Base-by-base conservation (phyloP, 2,797 vertebrate species). In the Corythornis leucogaster region DNA sequence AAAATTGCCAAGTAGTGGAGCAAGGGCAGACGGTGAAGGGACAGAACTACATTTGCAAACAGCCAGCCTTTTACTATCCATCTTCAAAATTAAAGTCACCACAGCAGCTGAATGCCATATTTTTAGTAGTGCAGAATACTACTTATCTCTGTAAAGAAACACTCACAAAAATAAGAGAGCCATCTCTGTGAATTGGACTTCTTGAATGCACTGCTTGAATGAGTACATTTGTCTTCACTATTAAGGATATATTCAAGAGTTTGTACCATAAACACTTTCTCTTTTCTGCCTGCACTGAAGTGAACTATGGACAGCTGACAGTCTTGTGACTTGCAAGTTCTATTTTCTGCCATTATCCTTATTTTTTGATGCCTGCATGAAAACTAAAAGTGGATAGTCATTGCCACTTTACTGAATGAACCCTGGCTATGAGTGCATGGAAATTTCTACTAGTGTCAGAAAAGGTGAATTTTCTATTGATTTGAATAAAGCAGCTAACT, bases 131-230 rank as follows among this genome's bases (percentile, higher is more conserved):
- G n/a, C 25, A 85, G 78, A 80, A 68, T 9, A 20, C 20, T 58
- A 58, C 77, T 87, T 43, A 75, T 73, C 79, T 82, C 85, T 42
- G 48, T 40, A 85, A 85, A 91, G 71, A 90, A 91, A 71, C 19
- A 64, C 20, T 70, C 61, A 76, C 62, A 84, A 63, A 94, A 96
- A 86, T 68, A 80, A 92, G 83, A 90, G 46, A 82, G 45, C 19
- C 35, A 63, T 54, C 55, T 86, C 85, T 64, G 45, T 69, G 78
- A 92, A 80, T 15, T 51, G 40, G 51, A 68, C 55, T 73, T 85
- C 48, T 42, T 63, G 67, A 92, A 87, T 20, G 18, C 35, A 45
- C 46, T 31, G 31, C 64, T 55, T 70, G 51, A 92, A 71, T 31
- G 17, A 83, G 35, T 61, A 26, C 38, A 67, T 94, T 91, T 93